Evolutionary conservation across 2,113 vertebrate species (phyloP).

Genomic region (Silurus asotus): DNA sequence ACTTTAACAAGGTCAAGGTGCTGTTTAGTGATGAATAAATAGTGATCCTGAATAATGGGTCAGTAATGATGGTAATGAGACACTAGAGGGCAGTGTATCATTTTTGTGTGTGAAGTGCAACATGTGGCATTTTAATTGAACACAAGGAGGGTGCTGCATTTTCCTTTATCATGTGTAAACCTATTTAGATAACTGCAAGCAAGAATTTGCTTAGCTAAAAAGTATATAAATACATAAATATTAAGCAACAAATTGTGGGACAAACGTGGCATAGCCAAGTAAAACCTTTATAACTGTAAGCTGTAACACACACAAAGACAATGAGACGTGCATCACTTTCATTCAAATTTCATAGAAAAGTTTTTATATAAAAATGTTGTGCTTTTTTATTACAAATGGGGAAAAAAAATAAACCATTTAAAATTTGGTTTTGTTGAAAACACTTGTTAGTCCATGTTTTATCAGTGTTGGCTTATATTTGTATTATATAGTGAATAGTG

Average conservation of each 20-base stretch:
- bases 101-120: neutral
- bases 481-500: neutral
- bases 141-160: neutral
- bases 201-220: neutral
- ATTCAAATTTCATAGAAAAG: neutral
- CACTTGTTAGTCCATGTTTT: neutral
- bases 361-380: neutral
- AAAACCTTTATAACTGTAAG: no score
- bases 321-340: neutral
- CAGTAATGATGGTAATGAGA: neutral
- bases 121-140: neutral
- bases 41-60: neutral
- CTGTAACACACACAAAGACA: neutral
- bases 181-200: neutral
- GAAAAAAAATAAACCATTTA: neutral
- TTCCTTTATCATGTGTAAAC: no score
- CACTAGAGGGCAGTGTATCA: constrained; percentile 62
- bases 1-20: constrained; percentile 70
- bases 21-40: constrained; percentile 8
- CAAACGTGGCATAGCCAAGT: neutral
- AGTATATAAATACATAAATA: neutral
- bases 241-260: neutral
- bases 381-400: neutral
- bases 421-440: neutral
- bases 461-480: neutral